These are phyloP conservation scores for Gorsachius goisagi DNA, from an alignment of 2,113 vertebrate genomes.

Conservation along the genomic window DNA sequence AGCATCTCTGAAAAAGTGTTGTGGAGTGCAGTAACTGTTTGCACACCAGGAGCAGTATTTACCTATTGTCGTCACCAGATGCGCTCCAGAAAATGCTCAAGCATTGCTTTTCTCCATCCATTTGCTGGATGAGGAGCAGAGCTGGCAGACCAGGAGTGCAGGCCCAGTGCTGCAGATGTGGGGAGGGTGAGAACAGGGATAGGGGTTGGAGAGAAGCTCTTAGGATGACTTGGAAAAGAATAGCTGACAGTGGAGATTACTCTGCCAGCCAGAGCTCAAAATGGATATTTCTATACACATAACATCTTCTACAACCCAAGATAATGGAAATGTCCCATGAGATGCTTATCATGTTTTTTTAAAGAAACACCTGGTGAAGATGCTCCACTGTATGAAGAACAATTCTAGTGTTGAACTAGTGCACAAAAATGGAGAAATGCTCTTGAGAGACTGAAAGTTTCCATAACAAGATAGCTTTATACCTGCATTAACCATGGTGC, in stretches of 20 bases:
- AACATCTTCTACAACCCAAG: background rate
- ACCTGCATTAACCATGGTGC: background rate
- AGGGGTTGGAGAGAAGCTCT: background rate
- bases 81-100: background rate
- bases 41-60: background rate
- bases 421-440: background rate
- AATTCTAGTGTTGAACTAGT: background rate
- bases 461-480: background rate
- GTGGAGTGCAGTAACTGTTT: background rate
- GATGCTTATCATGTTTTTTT: background rate
- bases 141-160: background rate
- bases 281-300: background rate
- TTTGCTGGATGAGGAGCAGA: background rate
- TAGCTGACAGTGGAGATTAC: background rate
- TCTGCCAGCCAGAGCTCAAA: background rate
- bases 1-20: background rate
- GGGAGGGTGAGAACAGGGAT: background rate
- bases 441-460: background rate
- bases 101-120: background rate
- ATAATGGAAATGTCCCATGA: background rate
- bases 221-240: background rate
- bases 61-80: background rate
- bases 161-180: background rate
- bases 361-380: background rate
- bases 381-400: background rate